Evolutionary conservation across 2,113 vertebrate species (phyloP), one percentile per base, ranked within the genome.

Genomic region (Sinocyclocheilus grahami): DNA sequence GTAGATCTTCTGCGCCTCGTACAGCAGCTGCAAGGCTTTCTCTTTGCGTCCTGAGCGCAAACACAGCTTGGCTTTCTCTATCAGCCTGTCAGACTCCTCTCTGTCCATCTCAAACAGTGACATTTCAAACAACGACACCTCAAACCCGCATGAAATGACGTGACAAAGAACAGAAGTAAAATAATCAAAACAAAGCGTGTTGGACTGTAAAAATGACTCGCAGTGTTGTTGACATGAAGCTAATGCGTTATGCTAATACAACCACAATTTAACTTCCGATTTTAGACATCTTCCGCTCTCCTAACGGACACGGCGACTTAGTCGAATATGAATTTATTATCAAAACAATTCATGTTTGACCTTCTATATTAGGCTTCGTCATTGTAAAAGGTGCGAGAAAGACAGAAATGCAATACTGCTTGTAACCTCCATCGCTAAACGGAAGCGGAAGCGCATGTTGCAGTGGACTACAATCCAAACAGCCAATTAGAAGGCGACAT

Each of bases 31-130:
- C 77, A 96, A 88, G 16, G 95, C 95, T 82, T 92, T 92, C 9
- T 94, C 93, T 71, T 89, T 95, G 79, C 93, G 93, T n/a, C 95
- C 95, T 0, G 93, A 94, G 69, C 94, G 93, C 85, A 96, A 88
- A 86, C 94, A 95, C 88, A 93, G 90, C 90, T 95, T 95, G 18
- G 95, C 95, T 90, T 95, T 95, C 89, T 95, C 94, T 80, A 96
- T 92, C 86, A 95, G 88, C 83, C 95, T 89, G 88, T 95, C 93
- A 7, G 94, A 92, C 62, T 95, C 95, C 11, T 93, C 94, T 92
- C 92, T 95, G 78, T 95, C 95, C 93, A 93, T 94, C 53, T 90
- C 74, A 75, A 89, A 89, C 53, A 27, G 51, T 5, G 86, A 82
- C 88, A 89, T 88, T 58, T 83, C 78, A 46, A 82, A 27, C 39